Conservation (phyloP, 2,113 vertebrate species). For the Chloroceryle aenea region DNA sequence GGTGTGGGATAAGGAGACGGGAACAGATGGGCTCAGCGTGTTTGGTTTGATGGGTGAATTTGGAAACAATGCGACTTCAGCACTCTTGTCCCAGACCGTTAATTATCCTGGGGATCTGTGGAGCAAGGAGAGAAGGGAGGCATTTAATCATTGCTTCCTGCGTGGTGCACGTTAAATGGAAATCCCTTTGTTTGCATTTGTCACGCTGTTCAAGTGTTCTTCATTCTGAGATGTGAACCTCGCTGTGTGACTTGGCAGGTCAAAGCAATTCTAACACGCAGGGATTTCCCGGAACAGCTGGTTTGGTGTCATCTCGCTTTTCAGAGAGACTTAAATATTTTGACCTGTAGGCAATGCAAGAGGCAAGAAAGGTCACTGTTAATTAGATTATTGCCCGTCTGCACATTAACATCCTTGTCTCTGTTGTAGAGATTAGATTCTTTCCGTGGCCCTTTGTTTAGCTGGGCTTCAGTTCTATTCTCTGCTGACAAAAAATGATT, state of each 20-base stretch:
- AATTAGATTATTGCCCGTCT: not conserved
- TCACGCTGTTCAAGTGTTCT: not conserved
- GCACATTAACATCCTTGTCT: not conserved
- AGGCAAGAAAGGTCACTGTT: not conserved
- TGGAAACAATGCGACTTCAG: fast-evolving
- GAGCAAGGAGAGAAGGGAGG: not conserved
- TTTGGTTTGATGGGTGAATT: not conserved
- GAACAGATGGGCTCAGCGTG: not conserved
- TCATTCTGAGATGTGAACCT: not conserved
- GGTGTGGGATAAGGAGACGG: not conserved
- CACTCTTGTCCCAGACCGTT: fast-evolving
- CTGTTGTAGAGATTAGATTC: not conserved
- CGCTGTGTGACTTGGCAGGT: not conserved
- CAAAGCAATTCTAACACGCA: not conserved
- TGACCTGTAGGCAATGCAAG: not conserved
- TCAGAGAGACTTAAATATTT: not conserved
- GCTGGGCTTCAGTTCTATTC: not conserved
- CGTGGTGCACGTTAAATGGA: not conserved
- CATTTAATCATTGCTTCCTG: not conserved
- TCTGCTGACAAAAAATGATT: not conserved
- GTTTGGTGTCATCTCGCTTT: not conserved
- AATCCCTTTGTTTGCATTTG: not conserved
- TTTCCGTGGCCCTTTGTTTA: not conserved
- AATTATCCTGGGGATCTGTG: not conserved
- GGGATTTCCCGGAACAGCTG: not conserved